phyloP scores from a whole-genome alignment of 1,140 invertebrate genomes.

The Oppia nitens region DNA sequence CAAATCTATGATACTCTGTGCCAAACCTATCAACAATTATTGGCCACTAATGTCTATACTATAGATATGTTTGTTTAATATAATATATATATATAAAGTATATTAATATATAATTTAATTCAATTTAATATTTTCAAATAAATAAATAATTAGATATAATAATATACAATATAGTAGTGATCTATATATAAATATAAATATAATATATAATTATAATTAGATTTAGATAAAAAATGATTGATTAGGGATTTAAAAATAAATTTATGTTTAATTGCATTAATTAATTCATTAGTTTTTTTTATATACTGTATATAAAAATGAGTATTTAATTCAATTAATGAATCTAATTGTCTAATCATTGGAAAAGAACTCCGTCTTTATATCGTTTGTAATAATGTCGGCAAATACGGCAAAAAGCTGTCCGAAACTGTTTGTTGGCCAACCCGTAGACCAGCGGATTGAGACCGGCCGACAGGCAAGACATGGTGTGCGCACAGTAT shows the following conservation, averaged over 20 bases:
- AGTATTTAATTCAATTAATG: too few species aligned
- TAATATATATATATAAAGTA: background rate
- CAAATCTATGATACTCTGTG: conserved; percentile 56
- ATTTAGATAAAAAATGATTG: too few species aligned
- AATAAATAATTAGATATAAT: too few species aligned
- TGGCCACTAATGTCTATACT: background rate
- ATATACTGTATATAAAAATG: too few species aligned
- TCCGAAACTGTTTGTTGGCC: conserved; percentile 9
- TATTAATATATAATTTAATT: background rate
- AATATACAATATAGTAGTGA: too few species aligned
- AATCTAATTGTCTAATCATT: too few species aligned
- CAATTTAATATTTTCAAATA: too few species aligned
- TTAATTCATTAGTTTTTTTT: too few species aligned
- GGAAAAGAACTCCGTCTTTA: conserved; percentile 1
- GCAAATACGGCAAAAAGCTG: conserved; percentile 1
- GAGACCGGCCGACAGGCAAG: background rate
- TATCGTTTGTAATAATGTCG: conserved; percentile 6
- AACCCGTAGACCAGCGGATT: conserved; percentile 8
- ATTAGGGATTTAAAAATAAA: too few species aligned
- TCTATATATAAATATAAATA: too few species aligned
- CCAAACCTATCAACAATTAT: background rate
- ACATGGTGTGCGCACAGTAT: conserved; percentile 6
- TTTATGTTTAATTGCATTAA: too few species aligned
- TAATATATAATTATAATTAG: too few species aligned
- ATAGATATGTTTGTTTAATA: background rate